These are phyloP conservation scores for Drosophila equinoxialis DNA, from an alignment of 1,140 invertebrate species.

Conservation along the genomic window DNA sequence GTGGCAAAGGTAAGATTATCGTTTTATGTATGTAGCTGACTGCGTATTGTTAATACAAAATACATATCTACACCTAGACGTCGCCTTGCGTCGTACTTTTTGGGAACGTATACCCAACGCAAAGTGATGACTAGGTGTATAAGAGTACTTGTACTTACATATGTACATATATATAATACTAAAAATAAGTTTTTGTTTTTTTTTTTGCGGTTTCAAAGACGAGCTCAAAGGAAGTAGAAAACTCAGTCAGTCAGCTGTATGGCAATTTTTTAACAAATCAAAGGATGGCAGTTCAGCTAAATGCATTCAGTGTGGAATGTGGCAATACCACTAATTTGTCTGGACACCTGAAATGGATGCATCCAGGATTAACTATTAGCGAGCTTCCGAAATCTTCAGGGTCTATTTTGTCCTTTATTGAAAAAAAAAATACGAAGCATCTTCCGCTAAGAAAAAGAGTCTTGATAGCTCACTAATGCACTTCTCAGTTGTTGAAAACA, in stretches of 20 bases:
- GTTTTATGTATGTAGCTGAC: no score
- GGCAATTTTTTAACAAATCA: background rate
- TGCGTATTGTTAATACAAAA: no score
- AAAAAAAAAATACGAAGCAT: background rate
- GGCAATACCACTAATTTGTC: constrained; percentile 2
- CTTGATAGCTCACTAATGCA: background rate
- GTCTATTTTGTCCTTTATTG: background rate
- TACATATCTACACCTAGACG: no score
- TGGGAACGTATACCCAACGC: no score
- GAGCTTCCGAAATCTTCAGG: background rate
- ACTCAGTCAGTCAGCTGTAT: background rate
- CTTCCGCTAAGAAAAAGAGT: background rate
- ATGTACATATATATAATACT: no score
- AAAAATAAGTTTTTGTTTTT: no score
- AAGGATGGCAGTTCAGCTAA: background rate
- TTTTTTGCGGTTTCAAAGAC: no score
- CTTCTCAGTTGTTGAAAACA: background rate
- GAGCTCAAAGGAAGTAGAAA: background rate
- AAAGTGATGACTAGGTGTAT: constrained; percentile 1
- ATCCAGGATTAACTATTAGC: background rate
- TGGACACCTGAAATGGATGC: background rate
- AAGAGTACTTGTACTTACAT: no score
- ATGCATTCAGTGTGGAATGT: constrained; percentile 2
- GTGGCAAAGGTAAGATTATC: no score
- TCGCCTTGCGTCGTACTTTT: no score